Evolutionary conservation across 2,797 vertebrate species (phyloP), one percentile per base, ranked within the genome.

Genomic region (Sciurus vulgaris): DNA sequence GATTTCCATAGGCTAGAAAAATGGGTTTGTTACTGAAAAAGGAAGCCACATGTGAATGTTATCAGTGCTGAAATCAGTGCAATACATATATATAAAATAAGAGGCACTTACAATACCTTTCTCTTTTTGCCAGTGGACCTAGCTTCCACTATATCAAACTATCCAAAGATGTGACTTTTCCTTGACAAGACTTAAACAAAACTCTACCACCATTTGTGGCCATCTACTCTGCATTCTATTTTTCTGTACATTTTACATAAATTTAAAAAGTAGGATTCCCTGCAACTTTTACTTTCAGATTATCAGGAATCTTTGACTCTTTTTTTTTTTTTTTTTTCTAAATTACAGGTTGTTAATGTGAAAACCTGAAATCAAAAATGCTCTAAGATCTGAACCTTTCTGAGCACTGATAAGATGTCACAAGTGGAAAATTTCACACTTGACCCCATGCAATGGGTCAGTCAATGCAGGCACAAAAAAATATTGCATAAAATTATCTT

Each of bases 181-280:
- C 67, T 77, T 33, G 17, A 56, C 11, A n/a, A 67, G 20, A 70
- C 73, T 4, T 56, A 41, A 51, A 77, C 18, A 30, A 86, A 92
- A 91, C 0, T 7, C 26, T 10, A 44, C 28, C 22, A 82, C 24
- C 44, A 28, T n/a, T 26, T 54, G 41, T n/a, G 69, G 67, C 54
- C 49, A 38, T 28, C 24, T 38, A 14, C 12, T 86, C 38, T 33
- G 28, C 5, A 76, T 72, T 12, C 14, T 89, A 22, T 67, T 84
- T 88, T 12, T 87, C 63, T 89, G 3, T 56, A 35, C n/a, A 83
- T 56, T 91, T 89, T 69, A 49, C 12, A 82, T 91, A 89, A 65
- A 59, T 72, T 86, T 83, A 11, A 77, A 95, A 94, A 65, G 33
- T 82, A 65, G 41, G 15, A 30, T 38, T 10, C 8, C 5, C 18